A percentile compares a stretch with the other conserved stretches of the same genome.
Conservation (phyloP, 2,113 vertebrate species). For the Lanius ludovicianus region DNA sequence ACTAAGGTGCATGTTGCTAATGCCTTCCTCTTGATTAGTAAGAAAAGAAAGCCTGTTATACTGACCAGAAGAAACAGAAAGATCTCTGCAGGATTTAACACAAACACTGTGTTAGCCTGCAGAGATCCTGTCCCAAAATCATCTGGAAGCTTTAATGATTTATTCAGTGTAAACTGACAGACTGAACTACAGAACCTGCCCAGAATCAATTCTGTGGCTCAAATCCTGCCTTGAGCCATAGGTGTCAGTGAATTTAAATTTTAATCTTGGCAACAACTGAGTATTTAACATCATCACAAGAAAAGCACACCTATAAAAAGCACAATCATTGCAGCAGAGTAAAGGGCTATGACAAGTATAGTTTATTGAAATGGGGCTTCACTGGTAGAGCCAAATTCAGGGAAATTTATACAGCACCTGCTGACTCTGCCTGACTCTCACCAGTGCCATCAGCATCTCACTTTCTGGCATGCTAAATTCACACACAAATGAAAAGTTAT, state of each 20-base stretch:
- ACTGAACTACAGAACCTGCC: neutral
- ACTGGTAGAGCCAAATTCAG: neutral
- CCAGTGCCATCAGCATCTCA: neutral
- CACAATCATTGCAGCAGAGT: neutral
- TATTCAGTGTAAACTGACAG: conserved; percentile 24
- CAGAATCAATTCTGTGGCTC: conserved; percentile 17
- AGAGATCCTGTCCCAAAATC: conserved; percentile 17
- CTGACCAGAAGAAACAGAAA: conserved; percentile 31
- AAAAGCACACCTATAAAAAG: neutral
- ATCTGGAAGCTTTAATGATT: conserved; percentile 35
- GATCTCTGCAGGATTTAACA: conserved; percentile 15
- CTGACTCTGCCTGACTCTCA: neutral
- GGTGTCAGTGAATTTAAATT: conserved; percentile 32
- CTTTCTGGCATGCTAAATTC: neutral
- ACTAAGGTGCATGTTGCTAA: neutral
- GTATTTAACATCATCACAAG: conserved; percentile 1
- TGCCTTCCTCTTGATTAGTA: conserved; percentile 18
- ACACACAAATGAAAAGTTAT: neutral
- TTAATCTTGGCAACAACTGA: conserved; percentile 8
- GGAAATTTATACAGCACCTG: conserved; percentile 22
- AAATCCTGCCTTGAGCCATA: neutral
- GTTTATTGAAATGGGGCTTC: neutral
- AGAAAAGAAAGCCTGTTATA: conserved; percentile 8
- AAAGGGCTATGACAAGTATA: neutral
- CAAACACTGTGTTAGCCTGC: neutral